phyloP scores from a whole-genome alignment of 2,888 invertebrate species.

The Choristoneura rosaceana region DNA sequence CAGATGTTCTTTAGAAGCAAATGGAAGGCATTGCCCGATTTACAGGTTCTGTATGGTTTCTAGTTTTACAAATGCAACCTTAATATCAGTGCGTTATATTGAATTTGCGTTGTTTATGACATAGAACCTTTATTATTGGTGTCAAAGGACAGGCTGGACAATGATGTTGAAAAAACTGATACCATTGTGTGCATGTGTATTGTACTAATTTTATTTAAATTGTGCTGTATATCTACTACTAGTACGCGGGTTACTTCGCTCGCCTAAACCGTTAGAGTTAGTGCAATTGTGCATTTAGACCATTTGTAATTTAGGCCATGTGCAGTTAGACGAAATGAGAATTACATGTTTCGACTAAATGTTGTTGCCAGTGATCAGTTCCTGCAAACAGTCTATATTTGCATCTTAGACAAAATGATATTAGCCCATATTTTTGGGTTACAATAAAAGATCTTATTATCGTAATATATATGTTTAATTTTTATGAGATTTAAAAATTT shows the following conservation, averaged over 20 bases:
- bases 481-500: too few species aligned
- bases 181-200: neutral
- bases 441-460: too few species aligned
- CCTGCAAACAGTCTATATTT: too few species aligned
- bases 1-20: slow-evolving; percentile 3
- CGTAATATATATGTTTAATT: too few species aligned
- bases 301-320: too few species aligned
- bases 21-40: neutral
- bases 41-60: neutral
- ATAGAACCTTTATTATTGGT: neutral
- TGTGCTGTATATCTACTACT: neutral
- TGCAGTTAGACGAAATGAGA: too few species aligned
- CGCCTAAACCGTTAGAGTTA: neutral
- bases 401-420: too few species aligned
- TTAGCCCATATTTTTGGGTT: too few species aligned
- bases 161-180: neutral
- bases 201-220: neutral
- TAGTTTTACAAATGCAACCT: neutral
- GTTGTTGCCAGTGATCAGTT: too few species aligned
- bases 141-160: slow-evolving; percentile 1
- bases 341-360: too few species aligned
- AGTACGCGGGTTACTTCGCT: neutral
- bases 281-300: too few species aligned
- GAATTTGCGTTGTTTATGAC: neutral
- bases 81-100: neutral